Evolutionary conservation across 2,113 vertebrate species (phyloP), one percentile per base, ranked within the genome.

Genomic region (Desmodus rotundus): DNA sequence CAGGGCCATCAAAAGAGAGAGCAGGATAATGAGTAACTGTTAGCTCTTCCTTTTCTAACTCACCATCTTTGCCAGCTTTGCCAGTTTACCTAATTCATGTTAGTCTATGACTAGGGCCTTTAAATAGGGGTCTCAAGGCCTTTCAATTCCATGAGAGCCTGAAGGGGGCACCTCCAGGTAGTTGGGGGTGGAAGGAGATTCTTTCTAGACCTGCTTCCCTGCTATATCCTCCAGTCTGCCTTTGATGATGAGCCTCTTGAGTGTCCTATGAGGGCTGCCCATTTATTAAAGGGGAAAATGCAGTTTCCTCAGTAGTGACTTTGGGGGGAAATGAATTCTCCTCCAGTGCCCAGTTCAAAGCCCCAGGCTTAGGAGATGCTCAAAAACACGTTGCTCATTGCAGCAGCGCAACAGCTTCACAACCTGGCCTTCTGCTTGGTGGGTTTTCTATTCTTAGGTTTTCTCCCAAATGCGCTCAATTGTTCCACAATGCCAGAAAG

Each of bases 401-500:
- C 16, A 36, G 52, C 63, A 93, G 68, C 52, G 41, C 47, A 84
- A 61, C 50, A 87, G 83, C 65, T 95, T 95, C 0, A 0, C 16
- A 91, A 72, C 45, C 88, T 96, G 92, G 88, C 94, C 58, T 97
- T 91, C 73, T 83, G 96, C 68, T 97, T 2, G 1, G 82, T 83
- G 87, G 83, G 80, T 96, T 96, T 96, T 97, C 87, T 67, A 5
- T 96, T 85, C 82, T 76, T 54, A 91, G 50, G 68, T 24, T 87
- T 96, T 94, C 86, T 96, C 93, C 73, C 73, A 93, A 97, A 84
- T 91, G 78, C 38, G 81, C 91, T 97, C 96, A 77, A 3, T 87
- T 95, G 96, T 97, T 97, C 89, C 80, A 87, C 91, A 93, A 11
- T 92, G 88, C 91, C 36, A 81, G 90, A 96, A 91, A 96, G 96